Base-by-base conservation (phyloP, 2,888 invertebrate species). In the Torymus texanus region DNA sequence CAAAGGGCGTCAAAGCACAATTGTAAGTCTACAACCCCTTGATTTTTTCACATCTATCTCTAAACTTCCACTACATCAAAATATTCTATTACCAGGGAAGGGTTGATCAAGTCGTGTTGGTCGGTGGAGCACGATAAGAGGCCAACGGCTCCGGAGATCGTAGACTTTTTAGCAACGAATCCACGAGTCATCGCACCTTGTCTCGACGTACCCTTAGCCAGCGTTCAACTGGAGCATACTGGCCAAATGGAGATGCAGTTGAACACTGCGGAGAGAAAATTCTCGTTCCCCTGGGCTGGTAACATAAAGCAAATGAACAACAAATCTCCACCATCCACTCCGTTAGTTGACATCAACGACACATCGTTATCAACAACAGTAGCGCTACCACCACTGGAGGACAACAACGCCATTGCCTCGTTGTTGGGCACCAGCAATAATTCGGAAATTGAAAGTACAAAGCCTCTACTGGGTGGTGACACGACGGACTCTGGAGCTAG, bases 41-140 rank as follows among this genome's bases (percentile, higher is more conserved):
- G 8, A 41, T 8, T 41, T 8, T 29, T 70, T 2, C 4, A 5
- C 2, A 0, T 68, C 14, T 41, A 24, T 0, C 4, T 14, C n/a
- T 24, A 11, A 14, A 53, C 13, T 55, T 68, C 3, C 14, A 24
- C 8, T 41, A 41, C 5, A 8, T 50, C 21, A 29, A 53, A 53
- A 73, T 81, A 78, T 89, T 91, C 16, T 41, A 5, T 8, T 8
- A 8, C 41, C 92, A 96, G 96, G 84, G 94, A 94, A 88, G 93
- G 92, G 63, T 91, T 97, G 75, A 93, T 97, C 85, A 93, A 93
- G 86, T 93, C 94, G 50, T 97, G 97, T 89, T 97, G 97, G 96
- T 93, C 93, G 82, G 92, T 91, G 80, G 94, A 95, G 75, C 91
- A 93, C 51, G 92, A 93, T 81, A 92, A 93, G 84, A 93, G 97